Evolutionary conservation across 2,113 vertebrate genomes (phyloP).

Genomic region (Prolemur simus): DNA sequence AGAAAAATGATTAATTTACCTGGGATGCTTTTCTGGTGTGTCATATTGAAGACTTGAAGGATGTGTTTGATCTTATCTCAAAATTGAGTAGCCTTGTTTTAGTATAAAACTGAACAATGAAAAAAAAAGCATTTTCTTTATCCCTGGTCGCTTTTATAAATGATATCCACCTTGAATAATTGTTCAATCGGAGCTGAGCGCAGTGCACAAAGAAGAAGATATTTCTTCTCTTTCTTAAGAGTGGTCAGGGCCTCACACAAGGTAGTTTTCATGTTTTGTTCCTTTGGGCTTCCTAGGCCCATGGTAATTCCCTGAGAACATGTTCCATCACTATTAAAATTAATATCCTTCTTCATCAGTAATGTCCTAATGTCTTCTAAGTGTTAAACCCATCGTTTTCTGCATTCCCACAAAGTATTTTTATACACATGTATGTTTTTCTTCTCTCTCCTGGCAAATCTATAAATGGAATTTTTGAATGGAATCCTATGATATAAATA

Average conservation of each 20-base stretch:
- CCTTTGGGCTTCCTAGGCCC: not conserved
- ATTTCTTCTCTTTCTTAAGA: not conserved
- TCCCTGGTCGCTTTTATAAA: constrained; percentile 33
- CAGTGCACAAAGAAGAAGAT: not conserved
- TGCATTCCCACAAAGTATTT: constrained; percentile 38
- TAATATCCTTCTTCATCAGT: not conserved
- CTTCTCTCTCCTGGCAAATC: constrained; percentile 20
- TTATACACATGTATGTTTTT: not conserved
- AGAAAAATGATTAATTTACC: constrained; percentile 19
- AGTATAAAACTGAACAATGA: not conserved
- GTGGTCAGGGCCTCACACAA: not conserved
- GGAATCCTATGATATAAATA: constrained; percentile 70
- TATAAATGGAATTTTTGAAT: constrained; percentile 70
- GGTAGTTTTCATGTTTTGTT: not conserved
- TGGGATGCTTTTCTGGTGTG: not conserved
- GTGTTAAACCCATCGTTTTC: not conserved
- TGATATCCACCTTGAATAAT: constrained; percentile 48
- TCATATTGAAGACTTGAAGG: constrained; percentile 35
- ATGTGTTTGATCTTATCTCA: constrained; percentile 16
- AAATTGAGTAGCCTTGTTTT: constrained; percentile 43
- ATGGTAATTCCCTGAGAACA: not conserved
- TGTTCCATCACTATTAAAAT: not conserved
- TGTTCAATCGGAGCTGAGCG: not conserved
- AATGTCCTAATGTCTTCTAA: not conserved
- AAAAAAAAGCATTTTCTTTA: not conserved